phyloP scores from a whole-genome alignment of 2,113 vertebrate genomes.

The Scopus umbretta region DNA sequence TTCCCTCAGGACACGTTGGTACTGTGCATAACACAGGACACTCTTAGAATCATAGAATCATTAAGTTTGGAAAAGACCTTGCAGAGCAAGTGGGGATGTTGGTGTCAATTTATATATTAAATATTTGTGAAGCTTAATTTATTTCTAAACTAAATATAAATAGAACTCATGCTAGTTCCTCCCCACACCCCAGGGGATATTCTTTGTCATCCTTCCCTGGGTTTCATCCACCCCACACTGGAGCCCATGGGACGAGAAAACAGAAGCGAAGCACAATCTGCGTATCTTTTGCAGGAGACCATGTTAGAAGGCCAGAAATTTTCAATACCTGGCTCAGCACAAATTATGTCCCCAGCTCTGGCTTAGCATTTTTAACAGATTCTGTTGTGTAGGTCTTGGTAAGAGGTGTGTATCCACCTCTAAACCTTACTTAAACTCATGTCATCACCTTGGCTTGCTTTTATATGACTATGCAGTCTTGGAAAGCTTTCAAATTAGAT shows the following conservation, averaged over 20 bases:
- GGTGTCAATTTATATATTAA: neutral
- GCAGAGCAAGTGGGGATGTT: fast-evolving
- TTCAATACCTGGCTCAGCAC: neutral
- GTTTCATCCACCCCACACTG: fast-evolving
- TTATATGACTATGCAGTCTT: neutral
- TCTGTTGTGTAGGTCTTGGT: neutral
- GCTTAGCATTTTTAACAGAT: neutral
- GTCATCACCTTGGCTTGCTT: neutral
- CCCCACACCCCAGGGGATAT: neutral
- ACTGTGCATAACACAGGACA: fast-evolving
- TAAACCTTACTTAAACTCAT: neutral
- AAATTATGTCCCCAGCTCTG: neutral
- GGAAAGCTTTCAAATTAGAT: neutral
- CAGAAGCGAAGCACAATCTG: neutral
- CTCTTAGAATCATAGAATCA: too few relatives aligned
- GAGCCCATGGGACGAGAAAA: neutral
- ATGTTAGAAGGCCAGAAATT: neutral
- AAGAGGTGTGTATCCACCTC: neutral
- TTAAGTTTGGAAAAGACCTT: too few relatives aligned
- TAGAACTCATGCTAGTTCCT: neutral
- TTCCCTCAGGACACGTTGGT: neutral
- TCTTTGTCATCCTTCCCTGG: neutral
- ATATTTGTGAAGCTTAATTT: neutral
- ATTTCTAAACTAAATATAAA: neutral
- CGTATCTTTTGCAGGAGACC: neutral